Evolutionary conservation across 2,888 invertebrate genomes (phyloP), one percentile per base, ranked within the genome.

Genomic region (Watsonalla cultraria): DNA sequence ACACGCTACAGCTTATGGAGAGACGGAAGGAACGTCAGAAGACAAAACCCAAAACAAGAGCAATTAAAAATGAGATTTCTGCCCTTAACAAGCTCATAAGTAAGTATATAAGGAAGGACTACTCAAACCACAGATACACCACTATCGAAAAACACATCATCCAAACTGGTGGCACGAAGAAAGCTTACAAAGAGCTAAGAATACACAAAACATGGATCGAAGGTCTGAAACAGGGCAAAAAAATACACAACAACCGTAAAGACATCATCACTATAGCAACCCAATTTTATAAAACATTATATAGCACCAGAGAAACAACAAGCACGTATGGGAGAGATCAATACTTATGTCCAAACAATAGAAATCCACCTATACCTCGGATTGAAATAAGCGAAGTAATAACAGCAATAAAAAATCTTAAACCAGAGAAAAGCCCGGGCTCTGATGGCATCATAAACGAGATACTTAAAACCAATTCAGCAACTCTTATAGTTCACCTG

Each of bases 51-150:
- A 62, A 62, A 58, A 34, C 54, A 0, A 15, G 61, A 39, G 6
- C 57, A 13, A 58, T 52, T 15, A 62, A 54, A 61, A 64, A 62
- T 9, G 57, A 65, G 35, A 35, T n/a, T n/a, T n/a, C n/a, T n/a
- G n/a, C n/a, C n/a, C n/a, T n/a, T n/a, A n/a, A n/a, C n/a, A n/a
- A n/a, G n/a, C n/a, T n/a, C n/a, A n/a, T n/a, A n/a, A n/a, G n/a
- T n/a, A n/a, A n/a, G n/a, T n/a, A n/a, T n/a, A 52, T 57, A 39
- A 54, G 37, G 13, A 52, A n/a, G 46, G 53, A 54, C 47, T 54
- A 53, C 34, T 9, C 13, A 33, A 54, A 51, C n/a, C 7, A 57
- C 11, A 57, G 54, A 46, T 35, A 8, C 0, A 46, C 13, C 5
- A 57, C 46, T n/a, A 53, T 57, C 7, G 49, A 55, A 50, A 52